These are phyloP conservation scores for Araneus ventricosus DNA, from an alignment of 1,140 invertebrate genomes.

Conservation along the genomic window DNA sequence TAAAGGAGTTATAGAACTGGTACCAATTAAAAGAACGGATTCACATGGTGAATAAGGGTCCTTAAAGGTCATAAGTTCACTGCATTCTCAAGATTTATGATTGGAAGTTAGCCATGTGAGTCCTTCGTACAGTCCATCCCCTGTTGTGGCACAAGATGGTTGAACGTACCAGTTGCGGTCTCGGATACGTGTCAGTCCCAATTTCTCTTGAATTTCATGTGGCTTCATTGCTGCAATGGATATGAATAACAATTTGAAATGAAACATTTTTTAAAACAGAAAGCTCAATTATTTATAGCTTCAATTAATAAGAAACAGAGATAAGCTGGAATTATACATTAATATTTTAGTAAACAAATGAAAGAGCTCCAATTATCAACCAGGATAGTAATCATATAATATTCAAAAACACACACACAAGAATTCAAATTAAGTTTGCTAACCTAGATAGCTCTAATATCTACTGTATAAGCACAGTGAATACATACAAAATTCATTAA, in stretches of 20 bases:
- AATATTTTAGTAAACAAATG: no score
- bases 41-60: constrained; percentile 74
- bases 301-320: no score
- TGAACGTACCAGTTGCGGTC: constrained; percentile 99
- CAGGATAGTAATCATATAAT: no score
- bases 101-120: constrained; percentile 94
- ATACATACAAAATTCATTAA: no score
- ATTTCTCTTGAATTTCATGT: constrained; percentile 99
- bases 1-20: constrained; percentile 61
- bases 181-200: constrained; percentile 94
- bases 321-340: no score
- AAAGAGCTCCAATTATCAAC: no score
- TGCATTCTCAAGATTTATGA: constrained; percentile 73
- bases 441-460: no score
- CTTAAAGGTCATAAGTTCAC: constrained; percentile 53
- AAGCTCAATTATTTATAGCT: background rate
- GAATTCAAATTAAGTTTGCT: no score
- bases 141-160: constrained; percentile 96
- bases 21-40: constrained; percentile 69
- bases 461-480: no score
- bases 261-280: background rate
- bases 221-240: constrained; percentile 97
- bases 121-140: constrained; percentile 98
- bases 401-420: no score
- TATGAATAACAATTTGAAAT: constrained; percentile 38